These are phyloP conservation scores for Oxyura jamaicensis DNA, from an alignment of 2,113 vertebrate species.

Conservation along the genomic window DNA sequence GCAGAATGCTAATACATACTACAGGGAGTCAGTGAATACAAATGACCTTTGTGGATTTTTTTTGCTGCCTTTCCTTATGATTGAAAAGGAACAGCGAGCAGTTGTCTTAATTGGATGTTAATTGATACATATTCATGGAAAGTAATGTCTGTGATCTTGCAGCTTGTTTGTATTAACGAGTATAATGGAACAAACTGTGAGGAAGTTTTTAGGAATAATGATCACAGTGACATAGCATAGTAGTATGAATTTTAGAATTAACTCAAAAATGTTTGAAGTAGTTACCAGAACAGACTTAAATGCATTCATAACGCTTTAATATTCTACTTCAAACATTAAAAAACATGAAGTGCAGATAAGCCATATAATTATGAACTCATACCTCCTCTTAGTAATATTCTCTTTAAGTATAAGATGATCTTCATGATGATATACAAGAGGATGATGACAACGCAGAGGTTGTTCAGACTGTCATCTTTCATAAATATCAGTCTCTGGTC, in stretches of 20 bases:
- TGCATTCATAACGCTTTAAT: constrained; percentile 34
- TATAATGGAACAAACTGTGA: constrained; percentile 3
- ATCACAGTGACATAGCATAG: neutral
- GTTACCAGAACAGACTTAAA: constrained; percentile 23
- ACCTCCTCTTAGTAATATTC: neutral
- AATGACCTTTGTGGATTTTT: constrained; percentile 18
- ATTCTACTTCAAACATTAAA: neutral
- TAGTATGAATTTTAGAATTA: constrained; percentile 34
- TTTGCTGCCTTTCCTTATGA: constrained; percentile 30
- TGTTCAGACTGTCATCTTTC: neutral
- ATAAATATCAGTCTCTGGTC: neutral
- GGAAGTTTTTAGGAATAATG: neutral
- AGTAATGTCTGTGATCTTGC: constrained; percentile 32
- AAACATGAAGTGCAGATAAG: constrained; percentile 26
- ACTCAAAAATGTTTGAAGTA: constrained; percentile 32
- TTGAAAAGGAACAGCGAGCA: constrained; percentile 13
- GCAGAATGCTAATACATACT: neutral
- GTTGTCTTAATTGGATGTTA: constrained; percentile 41
- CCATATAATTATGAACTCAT: constrained; percentile 52
- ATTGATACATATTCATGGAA: constrained; percentile 53
- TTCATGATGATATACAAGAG: neutral
- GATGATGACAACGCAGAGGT: neutral
- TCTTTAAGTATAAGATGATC: neutral
- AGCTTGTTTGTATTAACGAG: constrained; percentile 23
- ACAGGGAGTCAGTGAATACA: constrained; percentile 6